These are phyloP conservation scores for Phyllotis vaccarum DNA, from an alignment of 2,797 vertebrate genomes.

Conservation along the genomic window DNA sequence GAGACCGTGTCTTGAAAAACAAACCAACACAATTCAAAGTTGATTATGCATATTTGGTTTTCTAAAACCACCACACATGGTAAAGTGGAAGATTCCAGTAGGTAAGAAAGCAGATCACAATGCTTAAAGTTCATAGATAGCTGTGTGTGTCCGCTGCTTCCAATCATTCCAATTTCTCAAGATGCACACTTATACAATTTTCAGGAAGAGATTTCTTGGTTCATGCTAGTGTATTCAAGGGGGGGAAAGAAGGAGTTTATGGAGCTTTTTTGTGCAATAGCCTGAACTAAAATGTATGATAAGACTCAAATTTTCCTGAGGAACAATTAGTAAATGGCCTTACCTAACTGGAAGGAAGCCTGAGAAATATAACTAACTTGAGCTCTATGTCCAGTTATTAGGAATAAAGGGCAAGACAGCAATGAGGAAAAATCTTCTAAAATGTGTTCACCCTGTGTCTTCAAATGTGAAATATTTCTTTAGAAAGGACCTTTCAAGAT, in stretches of 20 bases:
- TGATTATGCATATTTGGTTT: not conserved
- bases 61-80: not conserved
- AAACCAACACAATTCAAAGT: not conserved
- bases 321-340: not conserved
- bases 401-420: not conserved
- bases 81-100: rapidly evolving
- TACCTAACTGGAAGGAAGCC: not conserved
- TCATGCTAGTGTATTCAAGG: too few species aligned
- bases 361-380: not conserved
- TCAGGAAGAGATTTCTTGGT: not conserved
- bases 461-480: not conserved
- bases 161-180: not conserved
- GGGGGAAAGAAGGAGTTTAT: not conserved
- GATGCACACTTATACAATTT: not conserved
- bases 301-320: not conserved
- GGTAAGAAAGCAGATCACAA: not conserved
- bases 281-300: not conserved
- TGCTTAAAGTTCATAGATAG: not conserved
- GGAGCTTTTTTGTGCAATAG: not conserved
- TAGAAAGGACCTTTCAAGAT: not conserved
- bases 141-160: not conserved
- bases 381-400: not conserved
- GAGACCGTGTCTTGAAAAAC: not conserved
- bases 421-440: not conserved
- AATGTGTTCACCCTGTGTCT: not conserved